Conservation (phyloP, 2,797 vertebrate species). For the Ciconia nigra region DNA sequence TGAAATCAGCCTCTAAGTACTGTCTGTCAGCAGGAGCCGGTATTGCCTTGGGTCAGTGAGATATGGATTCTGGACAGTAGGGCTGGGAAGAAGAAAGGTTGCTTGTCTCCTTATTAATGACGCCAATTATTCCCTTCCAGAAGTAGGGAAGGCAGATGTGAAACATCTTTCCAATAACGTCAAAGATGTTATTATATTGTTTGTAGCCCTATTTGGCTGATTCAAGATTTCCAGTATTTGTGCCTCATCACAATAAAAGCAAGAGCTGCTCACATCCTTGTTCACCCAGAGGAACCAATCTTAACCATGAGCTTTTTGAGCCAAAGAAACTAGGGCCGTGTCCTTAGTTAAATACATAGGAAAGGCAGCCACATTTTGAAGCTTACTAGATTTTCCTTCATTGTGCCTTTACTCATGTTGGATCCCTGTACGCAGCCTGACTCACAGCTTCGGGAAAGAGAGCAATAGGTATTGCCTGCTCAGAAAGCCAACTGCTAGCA, state of each 20-base stretch:
- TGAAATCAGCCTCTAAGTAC: background rate
- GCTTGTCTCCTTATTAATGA: background rate
- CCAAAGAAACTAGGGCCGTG: background rate
- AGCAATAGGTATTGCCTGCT: background rate
- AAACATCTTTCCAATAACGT: background rate
- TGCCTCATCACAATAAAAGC: background rate
- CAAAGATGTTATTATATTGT: background rate
- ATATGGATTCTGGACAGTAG: background rate
- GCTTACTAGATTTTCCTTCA: background rate
- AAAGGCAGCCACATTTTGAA: background rate
- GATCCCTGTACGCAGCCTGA: background rate
- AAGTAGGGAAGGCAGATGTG: background rate
- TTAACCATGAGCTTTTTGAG: background rate
- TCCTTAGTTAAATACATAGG: background rate
- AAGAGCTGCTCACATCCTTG: background rate
- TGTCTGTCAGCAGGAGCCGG: background rate
- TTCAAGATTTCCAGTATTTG: background rate
- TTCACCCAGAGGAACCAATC: background rate
- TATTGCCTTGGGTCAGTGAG: background rate
- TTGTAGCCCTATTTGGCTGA: background rate
- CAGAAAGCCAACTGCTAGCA: background rate
- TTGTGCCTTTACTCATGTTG: background rate
- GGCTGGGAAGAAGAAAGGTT: background rate
- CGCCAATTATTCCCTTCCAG: background rate
- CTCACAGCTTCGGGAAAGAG: background rate